Base-by-base conservation (phyloP, 2,888 invertebrate genomes). In the Parasteatoda lunata region DNA sequence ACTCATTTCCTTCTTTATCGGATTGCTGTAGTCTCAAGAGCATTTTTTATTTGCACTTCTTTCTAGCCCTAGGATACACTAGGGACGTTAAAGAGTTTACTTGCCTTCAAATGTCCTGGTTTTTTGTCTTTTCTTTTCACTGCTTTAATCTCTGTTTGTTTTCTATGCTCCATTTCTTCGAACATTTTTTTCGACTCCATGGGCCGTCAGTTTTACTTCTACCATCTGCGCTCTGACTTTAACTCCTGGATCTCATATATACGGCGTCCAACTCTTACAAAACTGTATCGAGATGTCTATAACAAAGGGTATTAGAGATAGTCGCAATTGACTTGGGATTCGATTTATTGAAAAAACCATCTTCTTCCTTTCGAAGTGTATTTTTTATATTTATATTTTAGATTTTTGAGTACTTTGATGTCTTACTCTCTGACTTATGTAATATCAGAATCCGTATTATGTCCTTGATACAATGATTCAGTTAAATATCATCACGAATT, bases 141-240 rank as follows among this genome's bases (percentile, higher is more conserved):
- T 79, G 68, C 75, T 77, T 79, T 84, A 84, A 84, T 84, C 84
- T 78, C 79, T 84, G 84, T 84, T 84, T 84, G 84, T 84, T 79
- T 84, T 84, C 84, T 75, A 78, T 84, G 84, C 84, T 84, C 79
- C 73, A 79, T 84, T 84, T 84, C 84, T 75, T 79, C 78, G 68
- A 79, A 79, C 84, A 69, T 69, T 78, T 84, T 84, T 84, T 79
- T 84, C 84, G 79, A 79, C 84, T 84, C 75, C 65, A 72, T 30
- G 71, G 77, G 47, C 68, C 66, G 73, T 77, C 78, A 79, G 77
- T 68, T 78, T 69, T 79, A 69, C 65, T 51, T 69, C 54, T 48
- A 49, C 84, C 84, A 79, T 79, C 84, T 79, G 84, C 72, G 78
- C 78, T 84, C 84, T 45, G 45, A 68, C 51, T 30, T 71, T 78